Base-by-base conservation (phyloP, 92 coral and sea anemone species). In the Zoanthus gigantus region DNA sequence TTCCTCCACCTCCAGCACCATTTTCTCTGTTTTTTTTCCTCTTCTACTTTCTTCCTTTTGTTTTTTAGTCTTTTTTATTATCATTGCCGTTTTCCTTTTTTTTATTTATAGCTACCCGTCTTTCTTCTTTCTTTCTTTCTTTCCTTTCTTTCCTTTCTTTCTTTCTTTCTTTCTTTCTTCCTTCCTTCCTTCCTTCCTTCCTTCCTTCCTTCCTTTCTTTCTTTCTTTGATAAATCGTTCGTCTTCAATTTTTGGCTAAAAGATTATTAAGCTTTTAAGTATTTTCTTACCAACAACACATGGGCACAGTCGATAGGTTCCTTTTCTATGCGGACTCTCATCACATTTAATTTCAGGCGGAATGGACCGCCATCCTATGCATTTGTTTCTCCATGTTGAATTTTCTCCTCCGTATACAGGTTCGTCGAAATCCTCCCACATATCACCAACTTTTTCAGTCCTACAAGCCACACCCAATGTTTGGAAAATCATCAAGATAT, bases 401-500 rank as follows among this genome's bases (percentile, higher is more conserved):
- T 23, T 50, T 15, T 50, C 46, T 42, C 47, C 48, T 34, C 76
- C 12, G 76, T 44, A 73, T 37, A 47, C 44, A 16, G 77, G 77
- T 17, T 73, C 54, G 28, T 16, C 77, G 17, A 32, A 44, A 13
- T 2, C 10, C 4, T 73, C 44, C 77, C 77, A 73, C 23, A 17
- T 5, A 47, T 45, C 28, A 3, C 54, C 42, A 28, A 5, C 13
- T 15, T n/a, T 5, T 13, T 23, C 6, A 54, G 69, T 77, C 9
- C 28, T 28, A 56, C 82, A 77, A 32, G 47, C 0, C 69, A 77
- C 82, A 12, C 82, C 82, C 69, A 77, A 37, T 37, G 68, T 53
- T 13, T 31, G n/a, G 69, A 77, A 77, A 42, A 77, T 77, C 9
- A 0, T 14, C 6, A 77, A 65, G 29, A 56, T 29, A 30, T 54